Evolutionary conservation across 1,140 invertebrate species (phyloP).

Genomic region (Scaptomyza pallida): DNA sequence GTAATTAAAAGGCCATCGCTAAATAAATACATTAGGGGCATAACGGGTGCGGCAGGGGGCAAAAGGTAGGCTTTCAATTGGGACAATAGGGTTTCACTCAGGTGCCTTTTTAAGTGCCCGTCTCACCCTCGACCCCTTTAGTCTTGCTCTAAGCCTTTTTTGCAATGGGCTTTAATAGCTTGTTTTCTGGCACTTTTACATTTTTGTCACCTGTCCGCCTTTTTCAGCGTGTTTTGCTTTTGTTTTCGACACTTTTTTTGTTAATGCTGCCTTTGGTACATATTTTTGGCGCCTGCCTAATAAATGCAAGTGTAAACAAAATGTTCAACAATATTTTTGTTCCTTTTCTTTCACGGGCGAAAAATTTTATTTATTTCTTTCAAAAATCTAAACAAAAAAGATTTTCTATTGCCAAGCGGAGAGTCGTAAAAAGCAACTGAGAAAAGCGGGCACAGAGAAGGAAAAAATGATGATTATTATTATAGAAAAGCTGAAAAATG

Average conservation of each 20-base stretch:
- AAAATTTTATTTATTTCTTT: not conserved
- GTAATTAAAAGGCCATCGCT: conserved; percentile 76
- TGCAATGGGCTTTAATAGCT: not conserved
- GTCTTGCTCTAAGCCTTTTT: not conserved
- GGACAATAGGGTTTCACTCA: not conserved
- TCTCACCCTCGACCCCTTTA: not conserved
- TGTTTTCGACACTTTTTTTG: not conserved
- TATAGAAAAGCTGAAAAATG: not conserved
- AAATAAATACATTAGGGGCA: conserved; percentile 53
- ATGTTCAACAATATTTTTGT: conserved; percentile 1
- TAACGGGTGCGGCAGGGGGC: not conserved
- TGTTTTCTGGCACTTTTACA: not conserved
- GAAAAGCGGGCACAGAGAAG: not conserved
- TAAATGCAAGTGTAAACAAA: conserved; percentile 40
- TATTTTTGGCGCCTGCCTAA: conserved; percentile 22
- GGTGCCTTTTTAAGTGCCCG: not conserved
- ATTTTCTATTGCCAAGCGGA: conserved; percentile 18
- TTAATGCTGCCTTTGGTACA: not conserved
- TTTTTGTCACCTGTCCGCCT: conserved; percentile 37
- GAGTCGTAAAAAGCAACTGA: conserved; percentile 23
- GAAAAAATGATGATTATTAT: not conserved
- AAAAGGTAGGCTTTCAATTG: too few relatives aligned
- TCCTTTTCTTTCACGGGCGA: not conserved
- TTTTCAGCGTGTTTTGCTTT: not conserved
- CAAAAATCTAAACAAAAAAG: conserved; percentile 27